These are phyloP conservation scores for Dryomyza anilis DNA, from an alignment of 2,888 invertebrate species.

Conservation along the genomic window DNA sequence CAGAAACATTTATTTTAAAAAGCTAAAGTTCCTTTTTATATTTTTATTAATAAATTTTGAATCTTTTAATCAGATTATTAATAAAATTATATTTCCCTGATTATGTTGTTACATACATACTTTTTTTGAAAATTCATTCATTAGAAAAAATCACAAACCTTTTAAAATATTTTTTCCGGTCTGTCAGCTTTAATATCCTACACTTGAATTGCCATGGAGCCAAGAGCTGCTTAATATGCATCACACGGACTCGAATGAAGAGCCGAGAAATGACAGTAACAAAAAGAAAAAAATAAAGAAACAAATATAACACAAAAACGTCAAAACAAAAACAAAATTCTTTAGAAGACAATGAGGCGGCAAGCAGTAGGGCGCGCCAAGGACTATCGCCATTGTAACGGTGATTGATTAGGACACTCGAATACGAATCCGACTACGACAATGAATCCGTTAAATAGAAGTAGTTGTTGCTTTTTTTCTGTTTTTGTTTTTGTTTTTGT, in stretches of 20 bases:
- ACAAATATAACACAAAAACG: not conserved
- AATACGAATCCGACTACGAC: not conserved
- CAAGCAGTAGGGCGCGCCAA: too few relatives aligned
- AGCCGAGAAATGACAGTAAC: not conserved
- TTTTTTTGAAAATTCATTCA: too few relatives aligned
- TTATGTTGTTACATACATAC: too few relatives aligned
- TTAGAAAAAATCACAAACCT: not conserved
- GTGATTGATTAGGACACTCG: conserved; percentile 7
- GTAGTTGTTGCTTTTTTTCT: not conserved
- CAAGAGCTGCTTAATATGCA: conserved; percentile 6
- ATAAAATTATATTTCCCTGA: too few relatives aligned
- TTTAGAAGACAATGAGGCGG: not conserved
- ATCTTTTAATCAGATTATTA: too few relatives aligned
- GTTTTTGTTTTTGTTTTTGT: not conserved
- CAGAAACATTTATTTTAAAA: too few relatives aligned
- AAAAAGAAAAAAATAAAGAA: not conserved
- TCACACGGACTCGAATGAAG: not conserved
- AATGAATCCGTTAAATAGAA: not conserved
- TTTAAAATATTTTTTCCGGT: not conserved
- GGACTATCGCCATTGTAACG: not conserved
- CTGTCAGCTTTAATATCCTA: not conserved
- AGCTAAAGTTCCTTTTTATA: too few relatives aligned
- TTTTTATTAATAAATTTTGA: too few relatives aligned
- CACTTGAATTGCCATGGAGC: not conserved
- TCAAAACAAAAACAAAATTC: not conserved